Evolutionary conservation across 2,888 invertebrate genomes (phyloP).

Genomic region (Petrophora chlorosata): DNA sequence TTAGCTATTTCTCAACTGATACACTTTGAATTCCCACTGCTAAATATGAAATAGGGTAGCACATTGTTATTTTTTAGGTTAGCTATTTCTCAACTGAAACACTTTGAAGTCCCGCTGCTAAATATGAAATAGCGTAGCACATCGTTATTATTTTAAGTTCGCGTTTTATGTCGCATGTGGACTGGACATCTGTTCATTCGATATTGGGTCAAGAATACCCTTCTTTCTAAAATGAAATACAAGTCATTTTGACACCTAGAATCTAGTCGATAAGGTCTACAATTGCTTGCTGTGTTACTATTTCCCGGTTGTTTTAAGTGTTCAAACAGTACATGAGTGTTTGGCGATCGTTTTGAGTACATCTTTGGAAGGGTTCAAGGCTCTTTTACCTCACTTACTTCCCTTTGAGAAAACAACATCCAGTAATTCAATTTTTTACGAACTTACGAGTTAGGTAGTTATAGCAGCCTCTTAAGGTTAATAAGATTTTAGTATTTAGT

Average conservation of each 20-base stretch:
- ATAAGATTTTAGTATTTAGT: conserved; percentile 3
- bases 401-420: conserved; percentile 38
- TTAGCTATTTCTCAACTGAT: too few relatives aligned
- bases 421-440: conserved; percentile 47
- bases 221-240: not conserved
- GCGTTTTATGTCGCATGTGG: conserved; percentile 28
- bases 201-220: conserved; percentile 30
- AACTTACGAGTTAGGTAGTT: conserved; percentile 18
- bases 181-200: conserved; percentile 24
- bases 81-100: too few relatives aligned
- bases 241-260: not conserved
- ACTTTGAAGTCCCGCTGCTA: not conserved
- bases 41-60: too few relatives aligned
- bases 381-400: conserved; percentile 39
- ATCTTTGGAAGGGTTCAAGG: conserved; percentile 25
- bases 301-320: conserved; percentile 29
- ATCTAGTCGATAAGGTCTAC: not conserved
- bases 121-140: conserved; percentile 5
- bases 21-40: too few relatives aligned
- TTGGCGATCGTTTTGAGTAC: conserved; percentile 32
- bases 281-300: not conserved
- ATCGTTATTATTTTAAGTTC: conserved; percentile 22
- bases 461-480: not conserved
- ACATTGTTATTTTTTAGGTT: too few relatives aligned
- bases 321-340: conserved; percentile 33